A percentile compares a stretch with the other conserved stretches of the same genome.
Conservation (phyloP, 2,113 vertebrate species). For the Labeo catla region DNA sequence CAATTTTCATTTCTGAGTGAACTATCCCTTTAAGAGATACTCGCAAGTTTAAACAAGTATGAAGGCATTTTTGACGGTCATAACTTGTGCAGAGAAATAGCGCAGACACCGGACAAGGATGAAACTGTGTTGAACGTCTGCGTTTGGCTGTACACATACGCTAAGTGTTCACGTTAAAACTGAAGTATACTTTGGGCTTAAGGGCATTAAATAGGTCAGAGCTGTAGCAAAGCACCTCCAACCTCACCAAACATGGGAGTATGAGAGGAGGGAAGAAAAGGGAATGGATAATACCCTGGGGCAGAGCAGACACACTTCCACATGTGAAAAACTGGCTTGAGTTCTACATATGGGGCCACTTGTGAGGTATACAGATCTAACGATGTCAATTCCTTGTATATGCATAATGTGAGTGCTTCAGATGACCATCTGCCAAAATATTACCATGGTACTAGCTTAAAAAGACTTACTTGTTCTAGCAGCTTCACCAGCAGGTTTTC, state of each 20-base stretch:
- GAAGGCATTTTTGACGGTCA: neutral
- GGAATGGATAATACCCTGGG: neutral
- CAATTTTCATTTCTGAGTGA: no score
- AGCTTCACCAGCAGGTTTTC: neutral
- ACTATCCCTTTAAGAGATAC: no score
- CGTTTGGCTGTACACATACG: neutral
- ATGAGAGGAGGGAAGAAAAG: neutral
- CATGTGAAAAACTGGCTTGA: neutral
- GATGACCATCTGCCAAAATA: neutral
- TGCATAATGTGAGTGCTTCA: neutral
- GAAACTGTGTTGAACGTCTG: neutral
- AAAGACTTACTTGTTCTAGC: neutral
- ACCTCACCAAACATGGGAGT: slow-evolving; percentile 2
- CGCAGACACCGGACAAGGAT: neutral
- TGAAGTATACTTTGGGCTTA: slow-evolving; percentile 1
- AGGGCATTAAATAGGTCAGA: neutral
- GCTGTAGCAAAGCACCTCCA: slow-evolving; percentile 11
- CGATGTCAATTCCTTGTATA: neutral
- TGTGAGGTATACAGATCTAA: neutral
- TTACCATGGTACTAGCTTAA: neutral
- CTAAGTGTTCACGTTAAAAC: neutral
- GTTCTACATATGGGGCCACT: neutral
- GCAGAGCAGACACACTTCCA: slow-evolving; percentile 49
- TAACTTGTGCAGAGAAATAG: neutral
- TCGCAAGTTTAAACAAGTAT: neutral